Evolutionary conservation across 2,888 invertebrate genomes (phyloP).

Genomic region (Nomada flava): DNA sequence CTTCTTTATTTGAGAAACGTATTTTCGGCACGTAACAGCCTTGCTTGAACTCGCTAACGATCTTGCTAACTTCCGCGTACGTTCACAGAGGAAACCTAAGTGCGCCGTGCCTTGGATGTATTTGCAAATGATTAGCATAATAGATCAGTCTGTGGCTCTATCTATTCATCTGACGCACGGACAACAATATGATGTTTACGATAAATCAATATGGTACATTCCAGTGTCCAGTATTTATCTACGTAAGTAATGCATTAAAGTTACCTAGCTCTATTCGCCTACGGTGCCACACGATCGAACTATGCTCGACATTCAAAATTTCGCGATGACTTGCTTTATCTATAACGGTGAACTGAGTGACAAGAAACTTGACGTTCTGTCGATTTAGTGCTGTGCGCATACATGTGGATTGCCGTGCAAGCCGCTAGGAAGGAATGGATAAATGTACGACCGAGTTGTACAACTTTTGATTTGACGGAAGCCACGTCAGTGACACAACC

Average conservation of each 20-base stretch:
- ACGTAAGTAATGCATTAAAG: slow-evolving; percentile 71
- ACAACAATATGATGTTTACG: slow-evolving; percentile 64
- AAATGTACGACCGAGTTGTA: slow-evolving; percentile 26
- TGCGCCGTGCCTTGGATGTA: slow-evolving; percentile 81
- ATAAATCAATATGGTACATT: slow-evolving; percentile 76
- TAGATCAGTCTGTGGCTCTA: slow-evolving; percentile 79
- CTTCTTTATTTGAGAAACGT: slow-evolving; percentile 56
- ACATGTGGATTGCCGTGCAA: slow-evolving; percentile 80
- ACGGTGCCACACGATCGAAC: neutral
- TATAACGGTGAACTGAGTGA: neutral
- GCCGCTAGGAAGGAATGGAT: slow-evolving; percentile 77
- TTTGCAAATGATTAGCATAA: slow-evolving; percentile 79
- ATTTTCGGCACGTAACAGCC: slow-evolving; percentile 71
- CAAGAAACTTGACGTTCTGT: slow-evolving; percentile 24
- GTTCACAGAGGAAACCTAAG: slow-evolving; percentile 77
- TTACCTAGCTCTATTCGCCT: neutral
- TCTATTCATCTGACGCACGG: slow-evolving; percentile 74
- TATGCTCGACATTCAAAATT: neutral
- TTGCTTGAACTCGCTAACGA: slow-evolving; percentile 69
- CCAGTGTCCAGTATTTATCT: slow-evolving; percentile 79
- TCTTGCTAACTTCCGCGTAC: slow-evolving; percentile 69
- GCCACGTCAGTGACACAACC: neutral
- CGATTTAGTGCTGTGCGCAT: slow-evolving; percentile 75
- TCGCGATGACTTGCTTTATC: neutral
- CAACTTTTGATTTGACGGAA: slow-evolving; percentile 27